These are phyloP conservation scores for Polyergus mexicanus DNA, from an alignment of 1,140 invertebrate genomes.

Conservation along the genomic window DNA sequence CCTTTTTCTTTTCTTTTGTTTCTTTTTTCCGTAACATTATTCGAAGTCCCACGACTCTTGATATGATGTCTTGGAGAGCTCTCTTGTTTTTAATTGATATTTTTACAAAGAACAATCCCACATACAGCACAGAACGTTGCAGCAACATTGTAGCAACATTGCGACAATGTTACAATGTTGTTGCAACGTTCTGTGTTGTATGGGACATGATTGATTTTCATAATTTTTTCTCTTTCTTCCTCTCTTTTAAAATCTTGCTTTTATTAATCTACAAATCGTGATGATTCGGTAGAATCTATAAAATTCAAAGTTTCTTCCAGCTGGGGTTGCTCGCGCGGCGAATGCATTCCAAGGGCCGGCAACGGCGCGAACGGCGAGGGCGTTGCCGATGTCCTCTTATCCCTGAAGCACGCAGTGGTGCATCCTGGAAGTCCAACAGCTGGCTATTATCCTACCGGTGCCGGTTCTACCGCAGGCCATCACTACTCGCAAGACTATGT, in stretches of 20 bases:
- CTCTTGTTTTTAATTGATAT: too few species aligned
- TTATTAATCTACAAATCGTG: neutral
- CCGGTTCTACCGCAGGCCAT: constrained; percentile 78
- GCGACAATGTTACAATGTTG: too few species aligned
- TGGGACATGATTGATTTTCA: too few species aligned
- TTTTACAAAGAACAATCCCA: too few species aligned
- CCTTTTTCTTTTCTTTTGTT: neutral
- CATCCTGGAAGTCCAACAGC: constrained; percentile 90
- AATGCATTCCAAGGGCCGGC: constrained; percentile 81
- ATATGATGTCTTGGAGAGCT: neutral
- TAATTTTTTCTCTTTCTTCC: neutral
- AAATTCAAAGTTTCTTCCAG: constrained; percentile 72
- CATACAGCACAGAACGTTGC: too few species aligned
- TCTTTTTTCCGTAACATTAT: too few species aligned
- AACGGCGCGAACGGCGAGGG: constrained; percentile 87
- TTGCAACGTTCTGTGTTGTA: too few species aligned
- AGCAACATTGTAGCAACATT: too few species aligned
- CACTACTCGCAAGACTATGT: constrained; percentile 86
- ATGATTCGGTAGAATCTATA: constrained; percentile 52
- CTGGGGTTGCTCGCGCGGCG: constrained; percentile 84
- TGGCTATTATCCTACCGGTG: constrained; percentile 82
- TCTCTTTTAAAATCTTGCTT: neutral
- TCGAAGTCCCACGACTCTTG: neutral
- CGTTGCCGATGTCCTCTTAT: constrained; percentile 94
- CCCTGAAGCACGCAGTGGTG: constrained; percentile 95